Base-by-base conservation (phyloP, 2,888 invertebrate genomes). In the Hirtodrosophila confusa region DNA sequence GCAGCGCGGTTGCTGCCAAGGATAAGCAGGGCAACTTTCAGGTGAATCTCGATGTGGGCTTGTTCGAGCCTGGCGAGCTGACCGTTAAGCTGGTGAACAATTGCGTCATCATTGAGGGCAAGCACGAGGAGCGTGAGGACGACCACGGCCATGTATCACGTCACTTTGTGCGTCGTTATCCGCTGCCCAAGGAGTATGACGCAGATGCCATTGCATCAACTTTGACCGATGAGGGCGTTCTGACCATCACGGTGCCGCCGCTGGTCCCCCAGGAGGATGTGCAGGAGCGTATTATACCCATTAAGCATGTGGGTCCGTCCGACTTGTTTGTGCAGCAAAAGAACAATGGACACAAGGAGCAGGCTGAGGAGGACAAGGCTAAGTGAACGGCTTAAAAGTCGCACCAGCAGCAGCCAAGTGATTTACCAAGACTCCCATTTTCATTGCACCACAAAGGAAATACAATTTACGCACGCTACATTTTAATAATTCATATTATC, bases 201-300 rank as follows among this genome's bases (percentile, higher is more conserved):
- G 93, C 94, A 0, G 93, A 94, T 6, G 94, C 94, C 66, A 93
- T 97, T 2, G 92, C 94, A 41, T 96, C 96, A 47, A 94, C 94
- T 0, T 90, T 97, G 39, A 96, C 96, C 0, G 95, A 96, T 0
- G 97, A 97, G 88, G 97, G 97, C 0, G 94, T 96, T 12, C 92
- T 96, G 33, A 95, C 95, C 0, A 94, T 96, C 47, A 93, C 93
- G 0, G 95, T 95, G 0, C 96, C 96, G 0, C 92, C 93, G 3
- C 66, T 89, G 36, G 63, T 53, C 0, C 35, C 64, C 6, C 39
- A 58, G 27, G 77, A 68, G 7, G 73, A 68, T 24, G 64, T 56
- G 0, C 69, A 75, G 55, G 89, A 89, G 47, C 90, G 90, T 4
- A 43, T 90, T 5, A 88, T 89, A 47, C 77, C 87, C 11, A 89